These are phyloP conservation scores for Sclerodermus sp. DNA, from an alignment of 2,888 invertebrate species.

Conservation along the genomic window DNA sequence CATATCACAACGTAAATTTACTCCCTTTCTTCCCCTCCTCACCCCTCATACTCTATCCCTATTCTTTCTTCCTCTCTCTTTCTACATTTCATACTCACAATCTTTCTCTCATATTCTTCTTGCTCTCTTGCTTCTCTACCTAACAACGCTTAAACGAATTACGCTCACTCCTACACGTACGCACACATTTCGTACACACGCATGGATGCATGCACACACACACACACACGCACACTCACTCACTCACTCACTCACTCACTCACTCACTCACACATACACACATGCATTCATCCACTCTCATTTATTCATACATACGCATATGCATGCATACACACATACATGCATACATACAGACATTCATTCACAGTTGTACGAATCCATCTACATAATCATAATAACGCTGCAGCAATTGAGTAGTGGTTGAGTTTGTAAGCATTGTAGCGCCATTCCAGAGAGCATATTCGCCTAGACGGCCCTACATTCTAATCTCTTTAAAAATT, in stretches of 20 bases:
- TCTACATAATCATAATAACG: constrained; percentile 53
- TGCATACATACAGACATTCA: constrained; percentile 23
- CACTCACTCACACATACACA: not conserved
- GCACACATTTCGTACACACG: no score
- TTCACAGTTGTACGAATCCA: constrained; percentile 18
- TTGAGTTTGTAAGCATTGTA: constrained; percentile 51
- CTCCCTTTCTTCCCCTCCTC: constrained; percentile 12
- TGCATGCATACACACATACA: constrained; percentile 33
- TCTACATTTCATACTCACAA: constrained; percentile 9
- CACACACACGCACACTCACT: no score
- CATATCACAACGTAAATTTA: constrained; percentile 58
- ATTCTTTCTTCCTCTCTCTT: constrained; percentile 13
- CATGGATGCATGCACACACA: no score
- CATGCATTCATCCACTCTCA: not conserved
- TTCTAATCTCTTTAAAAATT: constrained; percentile 14
- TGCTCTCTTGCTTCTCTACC: not conserved
- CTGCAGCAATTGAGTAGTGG: constrained; percentile 49
- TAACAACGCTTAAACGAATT: constrained; percentile 17
- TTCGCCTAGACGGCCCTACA: constrained; percentile 6
- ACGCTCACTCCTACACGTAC: constrained; percentile 22
- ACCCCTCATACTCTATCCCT: not conserved
- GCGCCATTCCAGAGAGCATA: constrained; percentile 33
- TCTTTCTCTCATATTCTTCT: constrained; percentile 7
- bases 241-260: constrained; percentile 14
- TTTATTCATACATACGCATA: not conserved